phyloP scores from a whole-genome alignment of 2,113 vertebrate genomes.

The Bubo bubo region DNA sequence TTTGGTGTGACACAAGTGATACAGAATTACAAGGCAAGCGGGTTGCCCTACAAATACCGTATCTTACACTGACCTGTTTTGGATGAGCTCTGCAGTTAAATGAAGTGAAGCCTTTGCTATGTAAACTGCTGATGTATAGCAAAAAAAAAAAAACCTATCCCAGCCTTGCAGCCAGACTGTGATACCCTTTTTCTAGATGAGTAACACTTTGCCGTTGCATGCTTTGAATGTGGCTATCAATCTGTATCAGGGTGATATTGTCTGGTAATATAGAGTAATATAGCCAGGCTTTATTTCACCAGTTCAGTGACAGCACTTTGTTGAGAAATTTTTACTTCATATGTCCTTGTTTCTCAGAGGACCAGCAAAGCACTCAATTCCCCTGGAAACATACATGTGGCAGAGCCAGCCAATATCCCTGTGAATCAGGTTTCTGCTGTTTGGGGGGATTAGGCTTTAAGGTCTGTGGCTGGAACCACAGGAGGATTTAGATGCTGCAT shows the following conservation, averaged over 20 bases:
- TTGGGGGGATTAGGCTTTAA: background rate
- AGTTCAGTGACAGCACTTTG: background rate
- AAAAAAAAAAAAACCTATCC: background rate
- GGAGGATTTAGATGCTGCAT: background rate
- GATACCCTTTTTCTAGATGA: background rate
- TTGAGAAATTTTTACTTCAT: background rate
- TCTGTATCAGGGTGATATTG: background rate
- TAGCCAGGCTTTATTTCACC: background rate
- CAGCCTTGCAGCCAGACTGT: background rate
- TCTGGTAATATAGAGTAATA: background rate
- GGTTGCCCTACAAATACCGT: background rate
- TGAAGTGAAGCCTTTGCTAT: background rate
- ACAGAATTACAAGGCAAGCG: background rate
- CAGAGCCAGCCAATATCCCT: background rate
- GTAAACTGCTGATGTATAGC: background rate
- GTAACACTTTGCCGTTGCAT: background rate
- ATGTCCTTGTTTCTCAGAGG: background rate
- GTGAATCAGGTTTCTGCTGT: background rate
- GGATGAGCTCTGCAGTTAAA: background rate
- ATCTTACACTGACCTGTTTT: background rate
- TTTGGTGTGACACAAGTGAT: background rate
- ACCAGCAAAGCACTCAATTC: background rate
- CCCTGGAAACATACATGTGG: background rate
- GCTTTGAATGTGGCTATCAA: background rate
- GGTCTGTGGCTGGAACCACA: background rate